Base-by-base conservation (phyloP, 2,797 vertebrate species). In the Cetoscarus ocellatus region DNA sequence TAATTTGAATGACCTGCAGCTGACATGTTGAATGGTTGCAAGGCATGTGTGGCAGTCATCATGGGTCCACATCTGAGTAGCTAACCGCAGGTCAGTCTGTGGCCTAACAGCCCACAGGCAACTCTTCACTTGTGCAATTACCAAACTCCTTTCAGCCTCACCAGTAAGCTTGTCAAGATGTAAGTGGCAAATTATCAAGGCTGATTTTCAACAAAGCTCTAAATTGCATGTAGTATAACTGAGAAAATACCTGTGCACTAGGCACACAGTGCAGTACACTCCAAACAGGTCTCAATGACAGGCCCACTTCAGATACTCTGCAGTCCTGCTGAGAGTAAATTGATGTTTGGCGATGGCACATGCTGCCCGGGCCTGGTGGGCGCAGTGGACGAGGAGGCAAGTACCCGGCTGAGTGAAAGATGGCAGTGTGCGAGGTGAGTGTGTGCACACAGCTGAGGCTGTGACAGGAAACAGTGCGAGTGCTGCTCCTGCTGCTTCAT, bases 71-170 rank as follows among this genome's bases (percentile, higher is more conserved):
- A 27, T 27, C 27, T 27, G 27, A 2, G 27, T 27, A 27, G 27
- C 4, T 27, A 27, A 27, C 27, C 27, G 27, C 27, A 27, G 40
- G 40, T 42, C 12, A 5, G 10, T 10, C 12, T 77, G 70, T 82
- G 70, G 78, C 80, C 73, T 88, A 49, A 54, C 85, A 60, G 58
- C 84, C 75, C 77, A 77, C 86, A 58, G 56, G 87, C 73, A 77
- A 77, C 86, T 81, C 92, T 88, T 73, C 87, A 79, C 88, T 90
- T 89, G 93, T 83, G 89, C 90, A 94, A 93, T 94, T 93, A 95
- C 88, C 86, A 83, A 83, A 85, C 85, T 92, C 80, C 63, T 73
- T 85, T 67, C 82, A 67, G 82, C 90, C 79, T 82, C 68, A 75
- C 80, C 67, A 76, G 88, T 85, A 79, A 77, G 71, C 87, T 77